Conservation (phyloP, 2,888 invertebrate genomes). For the Cheilosia variabilis region DNA sequence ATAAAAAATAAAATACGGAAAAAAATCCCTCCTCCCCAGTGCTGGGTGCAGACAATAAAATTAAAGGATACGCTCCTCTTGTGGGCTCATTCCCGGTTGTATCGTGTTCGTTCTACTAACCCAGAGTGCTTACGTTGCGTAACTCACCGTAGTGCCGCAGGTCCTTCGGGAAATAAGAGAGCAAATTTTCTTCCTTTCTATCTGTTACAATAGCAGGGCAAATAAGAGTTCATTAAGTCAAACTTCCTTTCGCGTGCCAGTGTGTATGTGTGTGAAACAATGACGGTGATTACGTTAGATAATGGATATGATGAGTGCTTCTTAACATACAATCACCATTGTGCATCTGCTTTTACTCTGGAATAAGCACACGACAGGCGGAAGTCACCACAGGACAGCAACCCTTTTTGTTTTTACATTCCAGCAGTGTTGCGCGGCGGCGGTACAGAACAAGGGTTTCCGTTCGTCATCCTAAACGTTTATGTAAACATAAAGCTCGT, state of each 20-base stretch:
- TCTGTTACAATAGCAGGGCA: constrained; percentile 62
- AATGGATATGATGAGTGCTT: constrained; percentile 71
- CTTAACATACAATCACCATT: constrained; percentile 67
- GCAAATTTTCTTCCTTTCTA: constrained; percentile 40
- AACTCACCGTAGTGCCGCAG: constrained; percentile 36
- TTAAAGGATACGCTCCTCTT: constrained; percentile 41
- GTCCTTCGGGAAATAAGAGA: constrained; percentile 63
- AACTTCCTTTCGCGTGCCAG: constrained; percentile 44
- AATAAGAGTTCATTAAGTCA: constrained; percentile 74
- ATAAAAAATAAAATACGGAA: not conserved
- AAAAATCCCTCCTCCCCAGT: constrained; percentile 19
- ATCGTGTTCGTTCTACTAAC: constrained; percentile 59
- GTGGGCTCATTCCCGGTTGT: constrained; percentile 18
- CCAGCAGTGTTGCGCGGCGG: not conserved
- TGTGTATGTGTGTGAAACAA: constrained; percentile 51
- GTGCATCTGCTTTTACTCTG: constrained; percentile 60
- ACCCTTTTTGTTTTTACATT: constrained; percentile 31
- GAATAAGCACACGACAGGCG: constrained; percentile 35
- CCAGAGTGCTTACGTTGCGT: constrained; percentile 67
- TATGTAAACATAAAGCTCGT: constrained; percentile 66
- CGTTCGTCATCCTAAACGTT: constrained; percentile 17
- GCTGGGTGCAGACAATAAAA: constrained; percentile 22
- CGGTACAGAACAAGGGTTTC: constrained; percentile 26
- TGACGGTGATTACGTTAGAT: constrained; percentile 68
- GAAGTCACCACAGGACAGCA: constrained; percentile 51